Percentiles rank a stretch among this genome's conserved stretches.
These are phyloP conservation scores for Spatulosminthurus flaviceps DNA, from an alignment of 2,888 invertebrate genomes.

Conservation along the genomic window DNA sequence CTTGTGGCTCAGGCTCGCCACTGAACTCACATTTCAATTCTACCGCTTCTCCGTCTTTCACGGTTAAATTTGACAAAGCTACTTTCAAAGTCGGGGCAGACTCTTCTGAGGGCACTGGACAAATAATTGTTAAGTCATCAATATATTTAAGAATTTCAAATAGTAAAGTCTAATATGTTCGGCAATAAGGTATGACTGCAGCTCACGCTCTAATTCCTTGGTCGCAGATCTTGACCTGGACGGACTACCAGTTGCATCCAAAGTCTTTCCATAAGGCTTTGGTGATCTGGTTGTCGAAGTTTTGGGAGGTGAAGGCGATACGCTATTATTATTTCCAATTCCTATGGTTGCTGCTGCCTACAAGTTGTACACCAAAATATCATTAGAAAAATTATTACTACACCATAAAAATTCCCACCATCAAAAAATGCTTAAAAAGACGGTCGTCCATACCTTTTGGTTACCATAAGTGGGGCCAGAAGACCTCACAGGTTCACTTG, in stretches of 20 bases:
- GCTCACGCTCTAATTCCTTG: slow-evolving; percentile 84
- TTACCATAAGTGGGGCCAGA: too few relatives aligned
- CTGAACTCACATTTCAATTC: slow-evolving; percentile 83
- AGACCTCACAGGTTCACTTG: too few relatives aligned
- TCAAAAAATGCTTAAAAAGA: too few relatives aligned
- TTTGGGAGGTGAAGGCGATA: slow-evolving; percentile 65
- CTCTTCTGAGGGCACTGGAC: slow-evolving; percentile 83
- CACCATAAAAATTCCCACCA: too few relatives aligned
- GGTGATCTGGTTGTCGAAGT: slow-evolving; percentile 65
- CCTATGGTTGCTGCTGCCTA: slow-evolving; percentile 65
- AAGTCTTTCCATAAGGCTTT: slow-evolving; percentile 73
- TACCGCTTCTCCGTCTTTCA: slow-evolving; percentile 87
- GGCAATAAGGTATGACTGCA: too few relatives aligned
- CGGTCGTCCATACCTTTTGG: background rate
- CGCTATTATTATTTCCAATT: slow-evolving; percentile 60
- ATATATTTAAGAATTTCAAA: slow-evolving; percentile 13
- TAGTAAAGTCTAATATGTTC: too few relatives aligned
- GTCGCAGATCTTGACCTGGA: slow-evolving; percentile 89
- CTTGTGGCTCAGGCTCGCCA: slow-evolving; percentile 87
- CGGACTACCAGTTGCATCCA: slow-evolving; percentile 81
- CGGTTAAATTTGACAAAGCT: slow-evolving; percentile 77
- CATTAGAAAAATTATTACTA: background rate
- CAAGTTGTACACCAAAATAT: too few relatives aligned
- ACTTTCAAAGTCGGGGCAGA: slow-evolving; percentile 86
- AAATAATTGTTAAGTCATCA: background rate